These are phyloP conservation scores for Rhabditoides inermis DNA, from an alignment of 2,888 invertebrate genomes.

Conservation along the genomic window DNA sequence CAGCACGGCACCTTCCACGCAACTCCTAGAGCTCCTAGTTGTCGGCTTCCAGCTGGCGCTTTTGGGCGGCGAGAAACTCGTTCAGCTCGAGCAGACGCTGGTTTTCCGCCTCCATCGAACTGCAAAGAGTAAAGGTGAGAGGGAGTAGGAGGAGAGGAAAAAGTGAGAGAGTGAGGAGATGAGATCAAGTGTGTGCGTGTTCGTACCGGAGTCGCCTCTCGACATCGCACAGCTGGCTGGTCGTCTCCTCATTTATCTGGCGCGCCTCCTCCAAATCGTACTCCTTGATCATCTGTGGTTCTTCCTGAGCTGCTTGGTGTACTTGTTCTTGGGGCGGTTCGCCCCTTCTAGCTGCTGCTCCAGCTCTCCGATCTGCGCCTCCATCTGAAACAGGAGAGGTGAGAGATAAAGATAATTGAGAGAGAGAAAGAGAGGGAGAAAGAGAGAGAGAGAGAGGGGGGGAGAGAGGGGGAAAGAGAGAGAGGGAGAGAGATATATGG, in stretches of 20 bases:
- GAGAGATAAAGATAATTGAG: no score
- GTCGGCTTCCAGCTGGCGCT: conserved; percentile 83
- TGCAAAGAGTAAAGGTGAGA: conserved; percentile 1
- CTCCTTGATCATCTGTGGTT: conserved; percentile 67
- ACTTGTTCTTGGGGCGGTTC: conserved; percentile 92
- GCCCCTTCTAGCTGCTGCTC: conserved; percentile 91
- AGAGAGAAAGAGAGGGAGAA: no score
- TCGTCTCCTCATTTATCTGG: conserved; percentile 73
- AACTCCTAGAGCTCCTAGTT: conserved; percentile 92
- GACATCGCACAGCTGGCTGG: conserved; percentile 68
- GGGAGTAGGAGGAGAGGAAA: background rate
- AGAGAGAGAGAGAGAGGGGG: no score
- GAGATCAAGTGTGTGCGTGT: no score
- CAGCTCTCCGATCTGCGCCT: no score
- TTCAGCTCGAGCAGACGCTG: conserved; percentile 70
- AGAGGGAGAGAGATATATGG: no score
- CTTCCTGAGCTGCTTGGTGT: conserved; percentile 86
- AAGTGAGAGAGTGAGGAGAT: no score
- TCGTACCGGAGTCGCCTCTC: conserved; percentile 63
- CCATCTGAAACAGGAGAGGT: no score
- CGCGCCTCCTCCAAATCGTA: conserved; percentile 84
- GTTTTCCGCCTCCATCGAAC: conserved; percentile 78
- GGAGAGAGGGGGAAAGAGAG: no score
- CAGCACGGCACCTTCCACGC: conserved; percentile 62
- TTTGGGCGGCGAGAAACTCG: conserved; percentile 75